phyloP scores from a whole-genome alignment of 1,140 invertebrate genomes.

The Cydia splendana region DNA sequence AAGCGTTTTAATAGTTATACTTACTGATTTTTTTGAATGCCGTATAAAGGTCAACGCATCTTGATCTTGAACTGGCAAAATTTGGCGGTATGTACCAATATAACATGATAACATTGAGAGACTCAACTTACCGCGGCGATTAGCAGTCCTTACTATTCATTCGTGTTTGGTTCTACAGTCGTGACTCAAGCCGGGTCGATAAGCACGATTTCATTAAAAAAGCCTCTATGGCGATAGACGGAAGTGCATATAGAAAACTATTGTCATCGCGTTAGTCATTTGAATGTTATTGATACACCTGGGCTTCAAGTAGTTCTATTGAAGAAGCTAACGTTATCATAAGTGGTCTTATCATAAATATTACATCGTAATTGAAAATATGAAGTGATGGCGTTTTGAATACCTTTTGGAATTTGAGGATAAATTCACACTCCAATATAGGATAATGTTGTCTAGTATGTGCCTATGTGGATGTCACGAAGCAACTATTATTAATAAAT shows the following conservation, averaged over 20 bases:
- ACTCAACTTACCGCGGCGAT: not conserved
- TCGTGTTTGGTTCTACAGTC: not conserved
- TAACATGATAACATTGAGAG: too few relatives aligned
- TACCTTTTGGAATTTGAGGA: not conserved
- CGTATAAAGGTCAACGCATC: too few relatives aligned
- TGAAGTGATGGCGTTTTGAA: not conserved
- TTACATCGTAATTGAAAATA: not conserved
- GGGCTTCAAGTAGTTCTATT: constrained; percentile 3
- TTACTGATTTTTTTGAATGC: too few relatives aligned
- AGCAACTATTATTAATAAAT: too few relatives aligned
- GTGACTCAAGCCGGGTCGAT: constrained; percentile 14
- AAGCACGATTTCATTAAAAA: constrained; percentile 16
- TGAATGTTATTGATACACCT: constrained; percentile 25
- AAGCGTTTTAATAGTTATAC: too few relatives aligned
- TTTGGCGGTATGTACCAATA: too few relatives aligned
- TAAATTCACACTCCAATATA: too few relatives aligned
- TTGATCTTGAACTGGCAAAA: too few relatives aligned
- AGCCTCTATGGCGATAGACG: not conserved
- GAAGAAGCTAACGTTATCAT: constrained; percentile 7
- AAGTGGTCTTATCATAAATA: not conserved
- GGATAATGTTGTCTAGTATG: too few relatives aligned
- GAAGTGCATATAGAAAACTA: constrained; percentile 21
- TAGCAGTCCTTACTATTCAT: not conserved
- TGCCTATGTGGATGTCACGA: too few relatives aligned
- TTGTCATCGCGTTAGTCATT: constrained; percentile 29